phyloP scores from a whole-genome alignment of 2,888 invertebrate genomes.

The Polyploca ridens region DNA sequence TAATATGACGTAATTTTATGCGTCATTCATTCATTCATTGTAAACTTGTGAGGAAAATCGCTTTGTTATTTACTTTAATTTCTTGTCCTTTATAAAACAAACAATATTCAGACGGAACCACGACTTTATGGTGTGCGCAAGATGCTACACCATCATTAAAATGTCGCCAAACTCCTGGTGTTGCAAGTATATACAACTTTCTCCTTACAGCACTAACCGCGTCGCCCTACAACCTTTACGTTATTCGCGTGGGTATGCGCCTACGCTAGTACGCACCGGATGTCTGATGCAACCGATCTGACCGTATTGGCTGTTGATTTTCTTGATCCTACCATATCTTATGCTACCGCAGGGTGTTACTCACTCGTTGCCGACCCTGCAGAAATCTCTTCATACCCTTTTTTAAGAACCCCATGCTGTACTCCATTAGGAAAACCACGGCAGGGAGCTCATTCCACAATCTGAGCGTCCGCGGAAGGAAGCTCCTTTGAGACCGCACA shows the following conservation, averaged over 20 bases:
- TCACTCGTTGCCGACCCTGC: too few relatives aligned
- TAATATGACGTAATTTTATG: not conserved
- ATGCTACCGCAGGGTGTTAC: too few relatives aligned
- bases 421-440: too few relatives aligned
- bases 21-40: constrained; percentile 4
- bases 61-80: not conserved
- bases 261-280: constrained; percentile 10
- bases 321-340: too few relatives aligned
- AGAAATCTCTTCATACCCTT: too few relatives aligned
- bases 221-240: constrained; percentile 4
- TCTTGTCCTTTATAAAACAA: too few relatives aligned
- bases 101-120: too few relatives aligned
- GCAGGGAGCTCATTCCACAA: too few relatives aligned
- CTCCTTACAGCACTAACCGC: not conserved
- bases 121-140: too few relatives aligned
- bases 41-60: not conserved
- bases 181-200: constrained; percentile 3
- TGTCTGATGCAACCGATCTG: not conserved
- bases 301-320: not conserved
- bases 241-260: not conserved
- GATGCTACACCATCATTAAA: not conserved
- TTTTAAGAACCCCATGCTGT: too few relatives aligned
- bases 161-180: not conserved
- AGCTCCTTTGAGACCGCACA: too few relatives aligned
- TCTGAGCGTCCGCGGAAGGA: too few relatives aligned